These are phyloP conservation scores for Macroglossus sobrinus DNA, from an alignment of 2,113 vertebrate species.

Conservation along the genomic window DNA sequence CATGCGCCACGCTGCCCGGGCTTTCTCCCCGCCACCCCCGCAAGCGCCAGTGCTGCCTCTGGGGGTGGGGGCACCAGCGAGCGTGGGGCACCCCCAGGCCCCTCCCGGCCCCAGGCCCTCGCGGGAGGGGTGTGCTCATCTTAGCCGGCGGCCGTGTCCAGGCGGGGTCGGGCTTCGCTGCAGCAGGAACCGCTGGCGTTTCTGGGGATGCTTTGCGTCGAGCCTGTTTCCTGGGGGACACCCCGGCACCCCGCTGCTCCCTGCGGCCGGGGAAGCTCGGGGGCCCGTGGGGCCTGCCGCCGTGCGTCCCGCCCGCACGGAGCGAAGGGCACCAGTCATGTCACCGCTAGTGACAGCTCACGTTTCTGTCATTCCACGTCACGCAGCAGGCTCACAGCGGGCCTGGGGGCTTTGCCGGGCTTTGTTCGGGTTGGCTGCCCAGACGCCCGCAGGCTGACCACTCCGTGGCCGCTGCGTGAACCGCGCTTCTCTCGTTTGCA, in stretches of 20 bases:
- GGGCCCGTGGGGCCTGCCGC: fast-evolving
- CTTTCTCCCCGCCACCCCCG: no score
- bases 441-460: fast-evolving
- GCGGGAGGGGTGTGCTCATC: fast-evolving
- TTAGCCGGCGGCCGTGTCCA: fast-evolving
- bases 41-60: no score
- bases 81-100: no score
- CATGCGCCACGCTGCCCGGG: no score
- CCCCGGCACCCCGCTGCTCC: fast-evolving
- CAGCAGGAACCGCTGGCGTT: not conserved
- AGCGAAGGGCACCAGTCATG: constrained; percentile 69
- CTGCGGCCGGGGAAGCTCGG: fast-evolving
- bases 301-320: fast-evolving
- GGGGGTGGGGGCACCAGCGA: no score
- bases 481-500: constrained; percentile 42
- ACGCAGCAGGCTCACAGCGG: not conserved
- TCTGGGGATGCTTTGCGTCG: fast-evolving
- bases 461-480: fast-evolving
- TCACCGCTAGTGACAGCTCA: fast-evolving
- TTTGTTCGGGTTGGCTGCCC: not conserved
- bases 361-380: fast-evolving
- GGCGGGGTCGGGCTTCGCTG: no score
- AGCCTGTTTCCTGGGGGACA: fast-evolving
- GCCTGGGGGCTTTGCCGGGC: fast-evolving
- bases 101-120: not conserved